Evolutionary conservation across 2,797 vertebrate species (phyloP).

Genomic region (Eremophila alpestris): DNA sequence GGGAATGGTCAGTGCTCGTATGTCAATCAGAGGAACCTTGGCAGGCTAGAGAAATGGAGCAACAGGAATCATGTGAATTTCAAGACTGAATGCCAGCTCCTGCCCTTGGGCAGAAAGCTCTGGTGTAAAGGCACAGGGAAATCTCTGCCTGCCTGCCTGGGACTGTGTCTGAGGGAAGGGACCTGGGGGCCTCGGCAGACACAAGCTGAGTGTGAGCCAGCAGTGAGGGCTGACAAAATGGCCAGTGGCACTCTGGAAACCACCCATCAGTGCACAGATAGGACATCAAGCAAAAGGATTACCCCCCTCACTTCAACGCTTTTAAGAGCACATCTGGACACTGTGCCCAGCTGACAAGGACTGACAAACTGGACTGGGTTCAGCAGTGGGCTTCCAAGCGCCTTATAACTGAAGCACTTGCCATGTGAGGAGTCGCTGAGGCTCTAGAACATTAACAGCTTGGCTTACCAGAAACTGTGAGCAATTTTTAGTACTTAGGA

Average conservation of each 20-base stretch:
- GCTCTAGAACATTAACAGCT: neutral
- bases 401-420: neutral
- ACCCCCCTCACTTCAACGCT: neutral
- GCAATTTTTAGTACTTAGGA: neutral
- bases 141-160: neutral
- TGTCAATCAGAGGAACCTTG: neutral
- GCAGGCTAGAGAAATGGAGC: neutral
- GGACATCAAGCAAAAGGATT: neutral
- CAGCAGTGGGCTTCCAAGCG: neutral
- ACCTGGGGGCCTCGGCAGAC: rapidly evolving
- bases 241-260: neutral
- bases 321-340: neutral
- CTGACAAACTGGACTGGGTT: neutral
- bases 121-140: rapidly evolving
- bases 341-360: neutral
- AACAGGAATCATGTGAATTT: neutral
- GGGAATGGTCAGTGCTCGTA: neutral
- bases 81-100: neutral
- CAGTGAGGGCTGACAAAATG: rapidly evolving
- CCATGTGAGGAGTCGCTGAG: neutral
- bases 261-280: neutral
- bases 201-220: neutral
- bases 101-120: neutral
- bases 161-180: neutral
- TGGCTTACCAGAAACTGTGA: neutral